Conservation (phyloP, 2,113 vertebrate genomes). For the Amphiprion percula region DNA sequence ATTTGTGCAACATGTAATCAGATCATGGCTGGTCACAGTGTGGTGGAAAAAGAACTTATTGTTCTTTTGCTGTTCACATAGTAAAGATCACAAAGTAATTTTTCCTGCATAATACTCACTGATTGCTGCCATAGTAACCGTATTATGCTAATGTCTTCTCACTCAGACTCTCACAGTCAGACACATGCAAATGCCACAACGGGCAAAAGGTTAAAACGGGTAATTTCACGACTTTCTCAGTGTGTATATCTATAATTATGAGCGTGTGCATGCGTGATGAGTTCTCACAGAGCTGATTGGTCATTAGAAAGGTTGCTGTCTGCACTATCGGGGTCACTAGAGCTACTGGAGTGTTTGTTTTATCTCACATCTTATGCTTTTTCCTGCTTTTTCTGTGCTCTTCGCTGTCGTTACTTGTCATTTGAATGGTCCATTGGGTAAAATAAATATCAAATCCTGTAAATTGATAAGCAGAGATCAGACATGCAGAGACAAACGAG, state of each 20-base stretch:
- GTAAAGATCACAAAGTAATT: background rate
- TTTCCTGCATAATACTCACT: background rate
- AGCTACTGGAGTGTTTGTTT: background rate
- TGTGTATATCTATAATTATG: conserved; percentile 16
- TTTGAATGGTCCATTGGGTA: background rate
- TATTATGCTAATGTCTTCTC: conserved; percentile 3
- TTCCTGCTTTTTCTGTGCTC: background rate
- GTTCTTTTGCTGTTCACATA: background rate
- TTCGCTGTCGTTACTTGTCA: background rate
- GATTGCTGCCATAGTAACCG: conserved; percentile 13
- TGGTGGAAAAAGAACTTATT: background rate
- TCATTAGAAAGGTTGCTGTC: conserved; percentile 26
- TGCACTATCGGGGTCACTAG: conserved; percentile 3
- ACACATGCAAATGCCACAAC: conserved; percentile 8
- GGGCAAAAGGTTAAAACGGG: conserved; percentile 39
- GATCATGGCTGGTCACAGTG: background rate
- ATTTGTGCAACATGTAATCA: background rate
- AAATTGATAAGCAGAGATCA: conserved; percentile 37
- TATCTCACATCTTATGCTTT: background rate
- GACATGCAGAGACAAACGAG: conserved; percentile 16
- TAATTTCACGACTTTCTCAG: conserved; percentile 33
- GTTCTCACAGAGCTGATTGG: conserved; percentile 23
- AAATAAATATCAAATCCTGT: conserved; percentile 27
- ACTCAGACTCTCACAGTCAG: conserved; percentile 7
- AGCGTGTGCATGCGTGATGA: background rate